Evolutionary conservation across 2,797 vertebrate genomes (phyloP), one percentile per base, ranked within the genome.

Genomic region (Liasis olivaceus): DNA sequence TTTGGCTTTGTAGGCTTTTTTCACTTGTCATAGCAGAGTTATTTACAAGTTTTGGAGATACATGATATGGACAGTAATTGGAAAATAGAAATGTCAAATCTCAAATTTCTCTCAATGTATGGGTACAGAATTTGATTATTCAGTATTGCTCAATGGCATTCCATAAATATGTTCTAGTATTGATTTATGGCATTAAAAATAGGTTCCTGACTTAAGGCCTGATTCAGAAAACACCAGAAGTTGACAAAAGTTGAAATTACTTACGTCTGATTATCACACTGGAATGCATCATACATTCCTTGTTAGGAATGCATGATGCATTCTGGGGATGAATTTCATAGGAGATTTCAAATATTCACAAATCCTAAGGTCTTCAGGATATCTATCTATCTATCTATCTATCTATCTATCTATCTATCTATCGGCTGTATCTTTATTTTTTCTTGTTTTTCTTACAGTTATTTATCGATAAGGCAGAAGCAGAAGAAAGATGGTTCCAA

Each of bases 401-500:
- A 42, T 42, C 42, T 42, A 42, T 42, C 42, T 42, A 42, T 42
- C 42, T 42, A 42, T 42, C 42, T 42, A 42, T 42, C 42, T 42
- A 42, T 42, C 42, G 3, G 42, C 42, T 69, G 11, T 93, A 63
- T 12, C 28, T 47, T 77, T 93, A 63, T 56, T 87, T 62, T 54
- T 54, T 88, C 31, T 69, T 91, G 77, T 28, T 1, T 88, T 93
- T 58, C 93, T 95, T 94, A 56, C 98, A 99, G 99, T 95, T 99
- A 93, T 99, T 99, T 94, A 96, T 99, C 87, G 98, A 98, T 94
- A 99, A 99, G 96, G 98, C 98, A 28, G 98, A 98, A 96, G 99
- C 99, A 0, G 99, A 99, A 95, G 98, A 99, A 95, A 98, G 98
- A 95, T 99, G 99, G 99, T 98, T 99, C 93, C 98, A 98, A 96